phyloP scores from a whole-genome alignment of 1,140 invertebrate genomes.

The Pemphigus obesinymphae region DNA sequence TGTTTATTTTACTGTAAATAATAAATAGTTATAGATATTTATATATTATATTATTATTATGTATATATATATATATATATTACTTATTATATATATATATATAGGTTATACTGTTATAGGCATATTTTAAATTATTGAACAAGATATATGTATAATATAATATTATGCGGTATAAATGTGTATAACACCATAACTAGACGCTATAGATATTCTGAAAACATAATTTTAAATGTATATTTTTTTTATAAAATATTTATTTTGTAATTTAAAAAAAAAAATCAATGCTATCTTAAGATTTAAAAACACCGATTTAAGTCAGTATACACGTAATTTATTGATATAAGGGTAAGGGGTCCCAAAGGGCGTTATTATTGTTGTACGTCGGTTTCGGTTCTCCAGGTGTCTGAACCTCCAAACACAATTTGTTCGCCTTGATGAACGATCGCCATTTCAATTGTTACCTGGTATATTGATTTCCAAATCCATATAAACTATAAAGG shows the following conservation, averaged over 20 bases:
- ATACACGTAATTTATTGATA: conserved; percentile 16
- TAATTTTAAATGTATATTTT: no score
- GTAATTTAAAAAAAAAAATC: neutral
- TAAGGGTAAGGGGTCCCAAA: neutral
- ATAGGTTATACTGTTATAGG: no score
- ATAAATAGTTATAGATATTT: no score
- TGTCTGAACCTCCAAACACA: neutral
- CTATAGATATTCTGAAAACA: no score
- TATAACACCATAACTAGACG: no score
- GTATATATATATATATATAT: no score
- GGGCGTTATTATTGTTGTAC: neutral
- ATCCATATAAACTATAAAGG: neutral
- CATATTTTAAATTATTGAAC: no score
- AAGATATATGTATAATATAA: no score
- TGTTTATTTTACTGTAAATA: no score
- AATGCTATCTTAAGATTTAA: neutral
- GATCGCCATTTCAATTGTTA: neutral
- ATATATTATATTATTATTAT: no score
- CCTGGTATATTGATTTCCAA: neutral
- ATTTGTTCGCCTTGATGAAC: neutral
- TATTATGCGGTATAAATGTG: no score
- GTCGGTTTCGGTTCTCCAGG: neutral
- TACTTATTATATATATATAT: no score
- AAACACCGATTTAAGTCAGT: neutral
- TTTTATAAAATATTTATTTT: neutral